Evolutionary conservation across 2,797 vertebrate genomes (phyloP), one percentile per base, ranked within the genome.

Genomic region (Hypotaenidia philippensis): DNA sequence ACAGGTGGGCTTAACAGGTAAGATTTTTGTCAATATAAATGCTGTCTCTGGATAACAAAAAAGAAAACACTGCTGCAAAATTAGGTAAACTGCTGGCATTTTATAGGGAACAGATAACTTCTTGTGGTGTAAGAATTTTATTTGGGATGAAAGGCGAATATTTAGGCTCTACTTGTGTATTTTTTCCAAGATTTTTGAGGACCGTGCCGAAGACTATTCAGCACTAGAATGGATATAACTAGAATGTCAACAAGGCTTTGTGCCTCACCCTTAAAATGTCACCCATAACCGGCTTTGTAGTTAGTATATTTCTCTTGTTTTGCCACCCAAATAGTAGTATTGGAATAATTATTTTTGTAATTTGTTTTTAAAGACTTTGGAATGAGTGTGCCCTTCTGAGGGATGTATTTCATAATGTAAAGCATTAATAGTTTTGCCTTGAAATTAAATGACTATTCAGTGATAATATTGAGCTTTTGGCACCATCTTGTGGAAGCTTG

Each of bases 401-500:
- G 32, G 18, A 49, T 49, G 3, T 7, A 20, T 71, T 93, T 90
- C 23, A 68, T 57, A 32, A 25, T 45, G 4, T 7, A 32, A 63
- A 64, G 25, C 29, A 27, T 27, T 38, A 17, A 14, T 69, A 69
- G 4, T 69, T 90, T 36, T 80, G 18, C 25, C 31, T 75, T 57
- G 44, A 57, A 82, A 21, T 26, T 13, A 60, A 59, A n/a, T 59
- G 15, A 66, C 29, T 69, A 18, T 56, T 56, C 16, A 26, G 34
- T 78, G 18, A 26, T 27, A 47, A 74, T 14, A 29, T 6, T 75
- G 60, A 90, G 86, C 87, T 90, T 77, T 93, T 94, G 87, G 90
- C 93, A 93, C 90, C 96, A 94, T 96, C 96, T 97, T 91, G 90
- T 93, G 96, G 96, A 95, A 81, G 68, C 13, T 26, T 81, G 18